Percentiles rank a stretch among this genome's conserved stretches.
Conservation (phyloP, 2,113 vertebrate species). For the Zapus hudsonius region DNA sequence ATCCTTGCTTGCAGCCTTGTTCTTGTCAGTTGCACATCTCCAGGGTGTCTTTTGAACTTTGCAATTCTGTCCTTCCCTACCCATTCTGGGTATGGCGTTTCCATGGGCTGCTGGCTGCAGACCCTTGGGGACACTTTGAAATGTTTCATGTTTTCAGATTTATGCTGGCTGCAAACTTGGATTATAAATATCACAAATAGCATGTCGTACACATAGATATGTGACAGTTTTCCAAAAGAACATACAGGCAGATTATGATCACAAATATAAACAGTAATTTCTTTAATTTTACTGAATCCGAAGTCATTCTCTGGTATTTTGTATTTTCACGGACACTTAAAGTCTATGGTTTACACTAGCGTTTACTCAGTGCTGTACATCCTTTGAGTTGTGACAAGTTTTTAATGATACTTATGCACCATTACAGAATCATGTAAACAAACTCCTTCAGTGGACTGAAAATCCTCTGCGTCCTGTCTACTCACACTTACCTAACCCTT, state of each 20-base stretch:
- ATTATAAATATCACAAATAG: not conserved
- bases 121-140: not conserved
- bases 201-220: not conserved
- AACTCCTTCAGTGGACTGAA: not conserved
- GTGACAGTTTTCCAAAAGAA: not conserved
- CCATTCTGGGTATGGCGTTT: no score
- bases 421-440: not conserved
- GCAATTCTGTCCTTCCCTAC: not conserved
- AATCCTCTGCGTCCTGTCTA: not conserved
- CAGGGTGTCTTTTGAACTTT: not conserved
- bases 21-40: not conserved
- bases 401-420: not conserved
- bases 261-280: not conserved
- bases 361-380: not conserved
- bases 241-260: not conserved
- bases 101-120: not conserved
- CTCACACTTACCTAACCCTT: not conserved
- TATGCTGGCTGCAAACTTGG: not conserved
- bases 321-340: not conserved
- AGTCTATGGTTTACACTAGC: not conserved
- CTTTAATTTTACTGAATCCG: not conserved
- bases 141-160: not conserved
- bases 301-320: not conserved
- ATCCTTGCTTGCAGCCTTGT: no score
- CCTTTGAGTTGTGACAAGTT: not conserved